Evolutionary conservation across 2,888 invertebrate species (phyloP).

Genomic region (Campopleginae sp.): DNA sequence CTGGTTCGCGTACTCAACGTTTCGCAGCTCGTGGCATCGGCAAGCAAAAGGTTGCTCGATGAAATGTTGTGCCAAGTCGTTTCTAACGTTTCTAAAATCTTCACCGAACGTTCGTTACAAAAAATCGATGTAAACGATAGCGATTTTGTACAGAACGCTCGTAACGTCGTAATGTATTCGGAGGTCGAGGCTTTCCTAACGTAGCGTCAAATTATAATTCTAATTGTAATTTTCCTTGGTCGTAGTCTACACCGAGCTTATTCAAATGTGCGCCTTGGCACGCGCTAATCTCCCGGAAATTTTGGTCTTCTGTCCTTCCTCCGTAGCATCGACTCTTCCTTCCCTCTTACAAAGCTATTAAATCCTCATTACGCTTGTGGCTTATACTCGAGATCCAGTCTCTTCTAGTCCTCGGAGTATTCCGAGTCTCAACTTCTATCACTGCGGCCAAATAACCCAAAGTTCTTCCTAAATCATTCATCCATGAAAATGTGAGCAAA

Average conservation of each 20-base stretch:
- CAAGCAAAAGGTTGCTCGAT: not conserved
- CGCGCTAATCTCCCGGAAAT: slow-evolving; percentile 32
- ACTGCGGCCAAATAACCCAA: slow-evolving; percentile 39
- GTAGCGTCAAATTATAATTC: slow-evolving; percentile 15
- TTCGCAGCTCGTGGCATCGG: not conserved
- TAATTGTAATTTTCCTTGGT: slow-evolving; percentile 31
- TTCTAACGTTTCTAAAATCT: not conserved
- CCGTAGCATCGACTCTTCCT: slow-evolving; percentile 36
- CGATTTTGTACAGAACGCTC: not conserved
- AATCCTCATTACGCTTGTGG: slow-evolving; percentile 74
- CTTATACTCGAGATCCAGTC: slow-evolving; percentile 72
- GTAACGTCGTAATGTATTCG: not conserved
- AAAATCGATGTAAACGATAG: slow-evolving; percentile 1
- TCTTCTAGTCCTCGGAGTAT: slow-evolving; percentile 64
- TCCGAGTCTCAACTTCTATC: slow-evolving; percentile 22
- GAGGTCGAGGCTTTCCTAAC: not conserved
- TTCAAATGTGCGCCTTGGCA: slow-evolving; percentile 51
- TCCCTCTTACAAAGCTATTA: slow-evolving; percentile 69
- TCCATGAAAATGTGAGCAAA: not conserved
- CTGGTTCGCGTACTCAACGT: not conserved
- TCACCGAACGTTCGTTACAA: not conserved
- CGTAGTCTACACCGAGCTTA: slow-evolving; percentile 29
- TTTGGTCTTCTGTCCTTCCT: slow-evolving; percentile 35
- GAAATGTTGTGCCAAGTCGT: not conserved
- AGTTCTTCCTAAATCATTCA: slow-evolving; percentile 8